These are phyloP conservation scores for Coryphaenoides rupestris DNA, from an alignment of 2,113 vertebrate genomes.

Conservation along the genomic window DNA sequence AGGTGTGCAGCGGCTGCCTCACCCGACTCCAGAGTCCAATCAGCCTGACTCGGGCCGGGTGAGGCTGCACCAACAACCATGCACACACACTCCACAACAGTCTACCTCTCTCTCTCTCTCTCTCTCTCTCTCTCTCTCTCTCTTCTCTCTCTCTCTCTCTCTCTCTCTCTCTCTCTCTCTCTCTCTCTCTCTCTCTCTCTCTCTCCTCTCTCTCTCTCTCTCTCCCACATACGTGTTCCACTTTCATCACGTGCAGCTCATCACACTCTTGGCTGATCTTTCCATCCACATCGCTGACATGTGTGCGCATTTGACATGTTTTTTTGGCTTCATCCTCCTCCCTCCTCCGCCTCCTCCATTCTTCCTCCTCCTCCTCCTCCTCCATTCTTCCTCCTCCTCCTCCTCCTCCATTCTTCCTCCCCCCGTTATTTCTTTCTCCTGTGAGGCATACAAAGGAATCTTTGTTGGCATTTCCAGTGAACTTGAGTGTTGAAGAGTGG, in stretches of 20 bases:
- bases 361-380: neutral
- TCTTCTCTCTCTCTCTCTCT: constrained; percentile 2
- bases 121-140: constrained; percentile 24
- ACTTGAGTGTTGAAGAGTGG: too few species aligned
- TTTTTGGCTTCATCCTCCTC: too few species aligned
- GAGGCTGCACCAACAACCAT: too few species aligned
- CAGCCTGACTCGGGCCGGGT: too few species aligned
- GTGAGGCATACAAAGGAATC: too few species aligned
- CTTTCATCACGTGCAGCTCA: constrained; percentile 33
- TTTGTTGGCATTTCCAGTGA: too few species aligned
- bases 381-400: constrained; percentile 18
- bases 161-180: constrained; percentile 5
- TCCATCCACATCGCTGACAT: constrained; percentile 44
- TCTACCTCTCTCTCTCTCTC: constrained; percentile 54
- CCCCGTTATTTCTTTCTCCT: too few species aligned
- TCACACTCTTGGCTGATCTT: constrained; percentile 62
- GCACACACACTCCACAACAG: too few species aligned
- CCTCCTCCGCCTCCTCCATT: constrained; percentile 24
- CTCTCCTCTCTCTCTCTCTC: too few species aligned
- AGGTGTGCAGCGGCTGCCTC: too few species aligned
- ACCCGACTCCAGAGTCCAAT: too few species aligned
- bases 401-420: constrained; percentile 22
- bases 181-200: too few species aligned
- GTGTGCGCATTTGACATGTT: constrained; percentile 40
- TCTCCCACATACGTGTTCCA: constrained; percentile 19